Conservation (phyloP, 2,888 invertebrate genomes). For the Iphiclides podalirius region DNA sequence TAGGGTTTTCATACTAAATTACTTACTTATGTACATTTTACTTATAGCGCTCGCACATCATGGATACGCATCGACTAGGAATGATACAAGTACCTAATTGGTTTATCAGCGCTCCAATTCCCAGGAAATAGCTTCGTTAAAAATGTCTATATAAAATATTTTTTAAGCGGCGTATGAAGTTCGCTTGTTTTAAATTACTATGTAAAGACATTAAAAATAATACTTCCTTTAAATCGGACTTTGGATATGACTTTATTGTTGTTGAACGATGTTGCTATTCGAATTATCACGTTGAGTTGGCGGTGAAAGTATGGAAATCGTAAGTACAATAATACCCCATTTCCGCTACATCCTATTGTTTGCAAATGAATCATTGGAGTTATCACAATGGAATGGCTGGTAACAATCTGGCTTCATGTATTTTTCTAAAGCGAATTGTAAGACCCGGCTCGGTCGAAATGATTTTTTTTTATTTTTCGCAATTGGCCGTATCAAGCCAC, state of each 20-base stretch:
- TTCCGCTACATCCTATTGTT: slow-evolving; percentile 61
- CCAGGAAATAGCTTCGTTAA: slow-evolving; percentile 3
- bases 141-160: background rate
- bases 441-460: slow-evolving; percentile 18
- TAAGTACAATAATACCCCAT: slow-evolving; percentile 44
- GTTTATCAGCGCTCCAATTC: slow-evolving; percentile 2
- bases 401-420: slow-evolving; percentile 28
- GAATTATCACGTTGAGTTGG: slow-evolving; percentile 15
- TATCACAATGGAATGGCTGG: slow-evolving; percentile 39
- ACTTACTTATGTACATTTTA: too few species aligned
- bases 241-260: too few species aligned
- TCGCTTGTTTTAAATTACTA: background rate
- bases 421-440: slow-evolving; percentile 26
- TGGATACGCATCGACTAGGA: background rate
- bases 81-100: background rate
- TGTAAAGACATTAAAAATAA: too few species aligned
- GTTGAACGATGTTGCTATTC: background rate
- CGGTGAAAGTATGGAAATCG: slow-evolving; percentile 52
- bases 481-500: background rate
- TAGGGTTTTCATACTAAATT: too few species aligned
- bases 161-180: background rate
- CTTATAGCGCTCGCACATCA: too few species aligned
- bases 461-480: slow-evolving; percentile 19
- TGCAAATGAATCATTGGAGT: slow-evolving; percentile 54
- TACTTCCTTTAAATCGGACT: too few species aligned